A percentile compares a stretch with the other conserved stretches of the same genome.
Evolutionary conservation across 1,140 invertebrate species (phyloP).

Genomic region (Drosophila miranda): DNA sequence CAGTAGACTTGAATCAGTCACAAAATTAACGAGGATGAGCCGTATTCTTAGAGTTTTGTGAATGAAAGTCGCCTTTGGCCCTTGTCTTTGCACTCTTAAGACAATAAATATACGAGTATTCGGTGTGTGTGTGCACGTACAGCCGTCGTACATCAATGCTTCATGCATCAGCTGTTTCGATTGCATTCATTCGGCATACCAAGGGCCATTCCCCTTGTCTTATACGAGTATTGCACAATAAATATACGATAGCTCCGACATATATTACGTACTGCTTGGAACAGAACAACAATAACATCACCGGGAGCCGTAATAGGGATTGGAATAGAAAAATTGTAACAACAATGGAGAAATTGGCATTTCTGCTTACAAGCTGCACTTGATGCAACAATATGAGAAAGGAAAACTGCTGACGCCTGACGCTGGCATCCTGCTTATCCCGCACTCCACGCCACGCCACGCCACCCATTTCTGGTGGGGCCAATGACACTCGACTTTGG

Average conservation of each 20-base stretch:
- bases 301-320: slow-evolving; percentile 9
- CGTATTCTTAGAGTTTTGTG: neutral
- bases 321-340: slow-evolving; percentile 17
- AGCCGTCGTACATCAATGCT: slow-evolving; percentile 31
- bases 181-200: slow-evolving; percentile 36
- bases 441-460: slow-evolving; percentile 1
- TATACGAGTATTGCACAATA: slow-evolving; percentile 18
- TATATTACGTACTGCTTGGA: slow-evolving; percentile 26
- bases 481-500: slow-evolving; percentile 62
- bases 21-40: too few relatives aligned
- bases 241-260: slow-evolving; percentile 37
- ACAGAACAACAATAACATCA: slow-evolving; percentile 25
- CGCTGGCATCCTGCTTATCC: slow-evolving; percentile 45
- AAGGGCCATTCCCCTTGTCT: slow-evolving; percentile 28
- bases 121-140: slow-evolving; percentile 5
- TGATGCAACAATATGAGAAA: slow-evolving; percentile 51
- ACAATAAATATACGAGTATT: too few relatives aligned
- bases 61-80: too few relatives aligned
- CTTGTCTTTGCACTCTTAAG: too few relatives aligned
- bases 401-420: slow-evolving; percentile 66
- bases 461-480: slow-evolving; percentile 26
- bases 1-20: too few relatives aligned
- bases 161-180: slow-evolving; percentile 40
- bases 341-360: slow-evolving; percentile 42
- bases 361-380: slow-evolving; percentile 50